Evolutionary conservation across 1,140 invertebrate species (phyloP).

Genomic region (Eumaeus atala): DNA sequence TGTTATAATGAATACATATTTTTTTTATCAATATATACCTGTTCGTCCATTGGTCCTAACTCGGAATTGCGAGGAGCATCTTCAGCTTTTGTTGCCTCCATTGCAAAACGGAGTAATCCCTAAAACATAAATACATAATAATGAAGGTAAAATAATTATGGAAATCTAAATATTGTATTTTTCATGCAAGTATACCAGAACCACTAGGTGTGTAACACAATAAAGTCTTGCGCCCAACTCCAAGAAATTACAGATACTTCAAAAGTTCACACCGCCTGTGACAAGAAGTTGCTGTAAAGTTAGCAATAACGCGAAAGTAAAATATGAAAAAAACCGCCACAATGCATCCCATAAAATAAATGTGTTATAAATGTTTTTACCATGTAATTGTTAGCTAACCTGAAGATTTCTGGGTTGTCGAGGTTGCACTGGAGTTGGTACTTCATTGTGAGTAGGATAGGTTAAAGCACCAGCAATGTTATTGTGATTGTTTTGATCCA

Average conservation of each 20-base stretch:
- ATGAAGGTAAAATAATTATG: not conserved
- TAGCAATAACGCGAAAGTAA: no score
- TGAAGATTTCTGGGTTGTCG: conserved; percentile 49
- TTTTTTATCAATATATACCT: no score
- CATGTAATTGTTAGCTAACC: conserved; percentile 29
- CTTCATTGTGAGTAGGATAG: conserved; percentile 29
- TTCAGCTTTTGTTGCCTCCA: conserved; percentile 77
- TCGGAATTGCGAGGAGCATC: conserved; percentile 67
- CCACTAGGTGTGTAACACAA: no score
- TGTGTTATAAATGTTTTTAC: not conserved
- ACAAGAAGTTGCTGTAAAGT: no score
- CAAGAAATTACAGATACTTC: no score
- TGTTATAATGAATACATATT: no score
- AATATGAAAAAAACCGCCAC: no score
- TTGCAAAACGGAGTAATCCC: conserved; percentile 78
- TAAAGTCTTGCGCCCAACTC: no score
- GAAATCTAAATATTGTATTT: not conserved
- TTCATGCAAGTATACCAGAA: no score
- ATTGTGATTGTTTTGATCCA: conserved; percentile 41
- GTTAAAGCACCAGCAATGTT: conserved; percentile 42
- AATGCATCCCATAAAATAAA: no score
- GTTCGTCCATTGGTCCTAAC: conserved; percentile 76
- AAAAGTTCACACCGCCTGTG: no score
- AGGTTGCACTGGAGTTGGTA: conserved; percentile 30
- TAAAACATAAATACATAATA: conserved; percentile 42